Percentiles rank a stretch among this genome's conserved stretches.
Conservation (phyloP, 2,797 vertebrate species). For the Carapus acus region DNA sequence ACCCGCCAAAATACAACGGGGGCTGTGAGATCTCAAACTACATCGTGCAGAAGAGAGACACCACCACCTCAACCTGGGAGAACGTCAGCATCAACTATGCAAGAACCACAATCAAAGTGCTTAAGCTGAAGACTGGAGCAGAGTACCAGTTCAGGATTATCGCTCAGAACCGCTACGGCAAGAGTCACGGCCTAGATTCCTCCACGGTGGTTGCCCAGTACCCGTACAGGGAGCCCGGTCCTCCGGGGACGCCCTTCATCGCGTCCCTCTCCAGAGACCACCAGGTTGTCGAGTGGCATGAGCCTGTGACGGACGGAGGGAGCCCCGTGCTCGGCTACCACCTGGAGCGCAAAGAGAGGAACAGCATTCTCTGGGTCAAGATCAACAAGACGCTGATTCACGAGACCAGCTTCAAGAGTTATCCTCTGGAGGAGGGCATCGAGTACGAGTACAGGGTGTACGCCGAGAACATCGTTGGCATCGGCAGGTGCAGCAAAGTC, state of each 20-base stretch:
- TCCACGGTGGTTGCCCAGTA: slow-evolving; percentile 86
- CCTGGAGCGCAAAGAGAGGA: slow-evolving; percentile 96
- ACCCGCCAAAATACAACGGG: slow-evolving; percentile 85
- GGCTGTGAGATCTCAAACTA: slow-evolving; percentile 97
- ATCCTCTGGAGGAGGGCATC: slow-evolving; percentile 90
- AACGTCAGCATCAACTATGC: slow-evolving; percentile 85
- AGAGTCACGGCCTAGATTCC: slow-evolving; percentile 93
- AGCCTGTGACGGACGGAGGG: slow-evolving; percentile 92
- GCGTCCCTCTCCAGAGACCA: slow-evolving; percentile 84
- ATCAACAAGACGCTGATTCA: slow-evolving; percentile 93
- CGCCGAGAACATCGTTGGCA: slow-evolving; percentile 97
- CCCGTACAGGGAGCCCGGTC: slow-evolving; percentile 95
- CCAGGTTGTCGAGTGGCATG: slow-evolving; percentile 94
- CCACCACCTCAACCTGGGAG: slow-evolving; percentile 89
- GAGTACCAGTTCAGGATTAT: slow-evolving; percentile 99
- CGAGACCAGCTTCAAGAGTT: slow-evolving; percentile 85
- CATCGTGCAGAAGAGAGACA: slow-evolving; percentile 94
- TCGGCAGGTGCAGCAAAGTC: slow-evolving; percentile 92
- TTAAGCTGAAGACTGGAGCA: slow-evolving; percentile 88
- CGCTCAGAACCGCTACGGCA: slow-evolving; percentile 96
- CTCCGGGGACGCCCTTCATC: slow-evolving; percentile 94
- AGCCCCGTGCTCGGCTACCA: slow-evolving; percentile 92
- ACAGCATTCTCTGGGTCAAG: slow-evolving; percentile 97
- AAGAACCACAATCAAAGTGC: slow-evolving; percentile 89
- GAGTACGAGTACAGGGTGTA: slow-evolving; percentile 97